These are phyloP conservation scores for Schlechtendalia chinensis DNA, from an alignment of 1,140 invertebrate species.

Conservation along the genomic window DNA sequence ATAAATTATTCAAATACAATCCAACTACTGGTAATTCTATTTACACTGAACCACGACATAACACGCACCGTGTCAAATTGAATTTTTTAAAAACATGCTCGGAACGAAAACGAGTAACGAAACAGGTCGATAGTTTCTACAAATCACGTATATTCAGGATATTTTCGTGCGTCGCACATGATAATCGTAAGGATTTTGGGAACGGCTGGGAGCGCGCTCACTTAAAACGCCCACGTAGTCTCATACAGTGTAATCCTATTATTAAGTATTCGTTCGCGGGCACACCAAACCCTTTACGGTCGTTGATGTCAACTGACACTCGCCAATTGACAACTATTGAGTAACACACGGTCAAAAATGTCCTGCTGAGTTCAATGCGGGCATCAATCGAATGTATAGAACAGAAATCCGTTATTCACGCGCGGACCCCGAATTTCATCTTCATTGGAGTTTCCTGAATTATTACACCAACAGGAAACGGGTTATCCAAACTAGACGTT, in stretches of 20 bases:
- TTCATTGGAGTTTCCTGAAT: neutral
- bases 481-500: neutral
- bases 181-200: neutral
- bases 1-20: too few species aligned
- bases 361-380: neutral
- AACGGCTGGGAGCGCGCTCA: neutral
- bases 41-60: too few species aligned
- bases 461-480: conserved; percentile 2
- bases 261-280: neutral
- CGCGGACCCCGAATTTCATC: neutral
- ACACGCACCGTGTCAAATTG: too few species aligned
- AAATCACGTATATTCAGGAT: neutral
- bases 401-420: conserved; percentile 17
- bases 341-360: neutral
- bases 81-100: too few species aligned
- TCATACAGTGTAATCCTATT: neutral
- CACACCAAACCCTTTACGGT: neutral
- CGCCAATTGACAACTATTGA: neutral
- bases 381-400: conserved; percentile 5
- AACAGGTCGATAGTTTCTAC: too few species aligned
- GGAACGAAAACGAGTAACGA: too few species aligned
- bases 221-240: too few species aligned
- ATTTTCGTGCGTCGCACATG: neutral
- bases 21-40: too few species aligned
- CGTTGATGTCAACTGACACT: conserved; percentile 8